Base-by-base conservation (phyloP, 2,888 invertebrate genomes). In the Cheilosia vernalis region DNA sequence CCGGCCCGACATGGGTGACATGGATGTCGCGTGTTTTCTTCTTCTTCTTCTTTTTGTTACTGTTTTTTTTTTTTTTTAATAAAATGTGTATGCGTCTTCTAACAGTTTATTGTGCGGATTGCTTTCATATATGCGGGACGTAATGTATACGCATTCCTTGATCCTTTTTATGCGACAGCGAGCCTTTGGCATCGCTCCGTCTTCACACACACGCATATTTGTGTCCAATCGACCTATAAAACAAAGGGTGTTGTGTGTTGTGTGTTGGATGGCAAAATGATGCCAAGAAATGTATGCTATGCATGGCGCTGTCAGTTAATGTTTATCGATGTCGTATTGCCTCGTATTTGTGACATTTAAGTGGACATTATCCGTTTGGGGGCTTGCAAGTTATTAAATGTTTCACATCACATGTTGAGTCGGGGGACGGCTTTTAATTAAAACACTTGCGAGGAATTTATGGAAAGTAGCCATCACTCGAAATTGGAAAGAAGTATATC, bases 291-390 rank as follows among this genome's bases (percentile, higher is more conserved):
- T 81, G 73, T 81, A 55, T 69, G 81, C 63, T 74, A 74, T 81
- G 55, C 24, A 51, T 47, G 67, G 37, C 63, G 37, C 69, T 81
- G 73, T 74, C 74, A 69, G 61, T 69, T 74, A 64, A 74, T 81
- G 74, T 81, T 81, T 81, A 74, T 81, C 81, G 74, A 81, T 81
- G 67, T 81, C 81, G 55, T 49, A 73, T 74, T 80, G 69, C 61
- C 30, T 33, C 40, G 40, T 53, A 42, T 53, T 53, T 61, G 61
- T 76, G 67, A 67, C 49, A 73, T 42, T 77, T 69, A 77, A 77
- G 67, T 64, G 69, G 70, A 78, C 70, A 70, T 70, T 78, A 64
- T 78, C 49, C 78, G 78, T 69, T 33, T 63, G 69, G 37, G 63
- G 49, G 40, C 55, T 70, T 42, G 40, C 40, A 27, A 78, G 55